phyloP scores from a whole-genome alignment of 2,888 invertebrate genomes.

The Psylliodes chrysocephalus region DNA sequence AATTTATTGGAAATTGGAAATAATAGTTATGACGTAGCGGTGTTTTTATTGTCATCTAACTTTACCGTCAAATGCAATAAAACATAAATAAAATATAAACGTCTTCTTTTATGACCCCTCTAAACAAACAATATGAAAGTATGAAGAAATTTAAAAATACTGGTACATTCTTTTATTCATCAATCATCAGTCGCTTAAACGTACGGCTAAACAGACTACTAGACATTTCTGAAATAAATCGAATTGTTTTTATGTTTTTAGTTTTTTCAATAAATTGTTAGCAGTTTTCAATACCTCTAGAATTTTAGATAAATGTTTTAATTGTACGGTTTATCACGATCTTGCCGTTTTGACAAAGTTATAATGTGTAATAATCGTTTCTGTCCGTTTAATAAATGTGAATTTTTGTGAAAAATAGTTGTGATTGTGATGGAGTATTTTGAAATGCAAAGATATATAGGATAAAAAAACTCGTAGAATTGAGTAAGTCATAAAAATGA shows the following conservation, averaged over 20 bases:
- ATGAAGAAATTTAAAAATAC: neutral
- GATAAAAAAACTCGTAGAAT: neutral
- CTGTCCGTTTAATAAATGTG: neutral
- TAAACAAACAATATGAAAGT: too few species aligned
- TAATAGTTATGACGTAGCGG: too few species aligned
- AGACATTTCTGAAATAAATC: constrained; percentile 10
- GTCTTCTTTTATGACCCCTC: too few species aligned
- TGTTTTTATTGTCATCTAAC: too few species aligned
- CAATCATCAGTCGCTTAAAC: constrained; percentile 1
- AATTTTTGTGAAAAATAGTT: neutral
- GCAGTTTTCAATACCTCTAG: neutral
- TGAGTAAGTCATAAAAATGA: neutral
- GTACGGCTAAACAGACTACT: neutral
- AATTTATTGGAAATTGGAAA: too few species aligned
- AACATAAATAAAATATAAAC: too few species aligned
- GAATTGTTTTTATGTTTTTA: neutral
- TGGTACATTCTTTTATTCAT: neutral
- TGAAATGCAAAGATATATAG: neutral
- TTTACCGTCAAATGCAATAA: too few species aligned
- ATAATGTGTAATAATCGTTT: neutral
- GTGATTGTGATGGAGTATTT: neutral
- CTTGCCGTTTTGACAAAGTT: neutral
- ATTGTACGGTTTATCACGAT: neutral
- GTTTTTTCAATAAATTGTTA: neutral
- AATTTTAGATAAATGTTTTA: neutral